Percentiles rank a stretch among this genome's conserved stretches.
These are phyloP conservation scores for Sarcophaga carnaria DNA, from an alignment of 2,888 invertebrate species.

Conservation along the genomic window DNA sequence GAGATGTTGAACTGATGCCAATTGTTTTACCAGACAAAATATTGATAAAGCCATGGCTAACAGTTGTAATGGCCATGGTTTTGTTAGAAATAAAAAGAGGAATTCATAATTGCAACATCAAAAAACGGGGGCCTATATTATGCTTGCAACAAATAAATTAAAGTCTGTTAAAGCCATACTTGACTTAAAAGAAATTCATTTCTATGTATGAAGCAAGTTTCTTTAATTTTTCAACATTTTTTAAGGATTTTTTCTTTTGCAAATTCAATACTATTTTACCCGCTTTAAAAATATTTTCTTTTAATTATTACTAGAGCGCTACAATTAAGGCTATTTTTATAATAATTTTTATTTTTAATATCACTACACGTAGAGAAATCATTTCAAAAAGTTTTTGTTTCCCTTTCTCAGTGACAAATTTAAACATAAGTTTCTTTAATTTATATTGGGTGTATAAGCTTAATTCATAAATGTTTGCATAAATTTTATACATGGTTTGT, in stretches of 20 bases:
- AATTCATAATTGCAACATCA: not conserved
- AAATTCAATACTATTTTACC: not conserved
- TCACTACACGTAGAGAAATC: not conserved
- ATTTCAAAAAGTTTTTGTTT: not conserved
- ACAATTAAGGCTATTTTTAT: conserved; percentile 6
- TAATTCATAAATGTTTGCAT: no score
- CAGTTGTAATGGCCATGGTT: no score
- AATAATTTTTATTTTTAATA: not conserved
- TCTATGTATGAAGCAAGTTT: no score
- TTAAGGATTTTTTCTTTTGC: not conserved
- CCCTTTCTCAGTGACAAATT: not conserved
- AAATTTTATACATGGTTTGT: no score
- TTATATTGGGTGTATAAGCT: no score
- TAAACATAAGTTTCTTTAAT: no score
- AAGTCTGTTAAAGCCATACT: no score
- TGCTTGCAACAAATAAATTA: no score
- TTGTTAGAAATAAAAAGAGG: not conserved
- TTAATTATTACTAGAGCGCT: conserved; percentile 22
- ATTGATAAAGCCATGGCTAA: not conserved
- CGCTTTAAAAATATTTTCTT: conserved; percentile 48
- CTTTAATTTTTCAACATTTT: no score
- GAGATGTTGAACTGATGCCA: conserved; percentile 17
- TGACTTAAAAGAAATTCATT: no score
- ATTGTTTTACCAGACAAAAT: conserved; percentile 12
- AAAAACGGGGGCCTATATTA: no score